These are phyloP conservation scores for Notothenia rossii DNA, from an alignment of 2,113 vertebrate genomes.

Conservation along the genomic window DNA sequence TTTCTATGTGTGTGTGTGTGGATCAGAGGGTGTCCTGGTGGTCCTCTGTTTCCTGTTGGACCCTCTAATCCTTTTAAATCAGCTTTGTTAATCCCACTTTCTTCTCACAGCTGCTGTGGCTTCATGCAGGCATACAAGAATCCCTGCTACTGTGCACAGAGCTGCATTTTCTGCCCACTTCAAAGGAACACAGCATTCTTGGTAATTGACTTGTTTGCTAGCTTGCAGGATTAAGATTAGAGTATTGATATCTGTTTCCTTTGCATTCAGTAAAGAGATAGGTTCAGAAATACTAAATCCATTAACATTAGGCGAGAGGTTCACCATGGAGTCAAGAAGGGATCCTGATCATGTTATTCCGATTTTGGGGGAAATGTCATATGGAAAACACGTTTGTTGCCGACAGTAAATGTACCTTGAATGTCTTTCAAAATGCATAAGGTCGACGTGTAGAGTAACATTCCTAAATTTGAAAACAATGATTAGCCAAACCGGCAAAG, in stretches of 20 bases:
- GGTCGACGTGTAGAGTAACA: not conserved
- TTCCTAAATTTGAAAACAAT: too few species aligned
- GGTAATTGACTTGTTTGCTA: conserved; percentile 12
- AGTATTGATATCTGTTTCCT: conserved; percentile 4
- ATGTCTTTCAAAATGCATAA: not conserved
- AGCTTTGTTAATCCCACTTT: conserved; percentile 78
- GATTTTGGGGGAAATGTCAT: not conserved
- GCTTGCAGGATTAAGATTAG: not conserved
- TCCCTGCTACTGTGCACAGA: not conserved
- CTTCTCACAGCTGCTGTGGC: conserved; percentile 59
- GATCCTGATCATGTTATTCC: not conserved
- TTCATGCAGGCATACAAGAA: conserved; percentile 32
- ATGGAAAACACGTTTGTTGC: not conserved
- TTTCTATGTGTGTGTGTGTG: conserved; percentile 15
- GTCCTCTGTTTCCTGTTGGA: conserved; percentile 71
- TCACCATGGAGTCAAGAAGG: not conserved
- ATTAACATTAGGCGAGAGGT: not conserved
- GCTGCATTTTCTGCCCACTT: conserved; percentile 9
- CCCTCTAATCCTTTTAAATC: conserved; percentile 82
- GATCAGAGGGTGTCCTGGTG: conserved; percentile 64
- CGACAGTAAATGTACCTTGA: not conserved
- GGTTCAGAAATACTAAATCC: not conserved
- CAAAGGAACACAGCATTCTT: not conserved
- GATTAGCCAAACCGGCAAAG: too few species aligned
- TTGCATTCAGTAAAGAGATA: not conserved